phyloP scores from a whole-genome alignment of 1,140 invertebrate genomes.

The Protaetia brevitarsis region DNA sequence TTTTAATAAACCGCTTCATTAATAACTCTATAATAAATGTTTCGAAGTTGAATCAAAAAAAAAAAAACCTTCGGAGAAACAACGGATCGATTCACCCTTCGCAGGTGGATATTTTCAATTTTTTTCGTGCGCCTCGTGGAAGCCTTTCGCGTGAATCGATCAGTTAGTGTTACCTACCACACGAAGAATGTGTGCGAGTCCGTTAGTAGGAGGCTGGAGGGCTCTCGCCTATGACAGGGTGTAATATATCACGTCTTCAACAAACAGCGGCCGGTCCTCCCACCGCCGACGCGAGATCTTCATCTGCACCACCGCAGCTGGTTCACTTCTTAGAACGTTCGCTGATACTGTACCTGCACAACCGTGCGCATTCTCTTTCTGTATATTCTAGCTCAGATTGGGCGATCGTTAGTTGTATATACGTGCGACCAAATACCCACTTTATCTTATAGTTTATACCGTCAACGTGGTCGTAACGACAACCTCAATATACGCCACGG shows the following conservation, averaged over 20 bases:
- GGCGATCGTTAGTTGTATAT: neutral
- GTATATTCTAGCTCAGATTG: neutral
- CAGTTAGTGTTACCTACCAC: slow-evolving; percentile 34
- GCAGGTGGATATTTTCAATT: slow-evolving; percentile 15
- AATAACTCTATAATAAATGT: too few relatives aligned
- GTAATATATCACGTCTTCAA: slow-evolving; percentile 43
- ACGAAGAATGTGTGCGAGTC: slow-evolving; percentile 36
- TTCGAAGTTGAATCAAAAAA: neutral
- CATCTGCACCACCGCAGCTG: slow-evolving; percentile 39
- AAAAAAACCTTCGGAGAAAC: neutral
- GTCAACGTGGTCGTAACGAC: slow-evolving; percentile 4
- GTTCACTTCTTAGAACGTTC: slow-evolving; percentile 37
- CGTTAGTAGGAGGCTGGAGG: slow-evolving; percentile 36
- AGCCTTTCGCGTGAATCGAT: slow-evolving; percentile 16
- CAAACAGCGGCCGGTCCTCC: slow-evolving; percentile 40
- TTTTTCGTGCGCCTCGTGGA: slow-evolving; percentile 1
- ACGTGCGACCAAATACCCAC: slow-evolving; percentile 7
- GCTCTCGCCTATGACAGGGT: slow-evolving; percentile 40
- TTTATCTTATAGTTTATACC: slow-evolving; percentile 17
- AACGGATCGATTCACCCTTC: neutral
- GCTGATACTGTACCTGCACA: slow-evolving; percentile 1
- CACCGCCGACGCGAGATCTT: slow-evolving; percentile 38
- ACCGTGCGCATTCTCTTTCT: slow-evolving; percentile 5
- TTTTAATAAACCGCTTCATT: too few relatives aligned
- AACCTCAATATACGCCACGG: slow-evolving; percentile 10